These are phyloP conservation scores for Mactromeris polynyma DNA, from an alignment of 2,888 invertebrate genomes.

Conservation along the genomic window DNA sequence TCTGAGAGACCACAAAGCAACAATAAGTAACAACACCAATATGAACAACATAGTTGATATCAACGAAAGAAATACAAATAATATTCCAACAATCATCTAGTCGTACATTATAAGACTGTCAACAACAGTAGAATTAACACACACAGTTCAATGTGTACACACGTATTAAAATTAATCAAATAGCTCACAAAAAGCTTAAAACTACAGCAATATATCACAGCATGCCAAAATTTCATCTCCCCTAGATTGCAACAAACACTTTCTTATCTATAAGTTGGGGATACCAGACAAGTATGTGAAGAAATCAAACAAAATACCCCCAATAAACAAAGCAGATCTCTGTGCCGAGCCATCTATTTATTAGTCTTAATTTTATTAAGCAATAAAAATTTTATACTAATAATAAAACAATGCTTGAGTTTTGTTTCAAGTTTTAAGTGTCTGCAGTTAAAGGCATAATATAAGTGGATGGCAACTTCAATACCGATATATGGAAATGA, in stretches of 20 bases:
- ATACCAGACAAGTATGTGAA: background rate
- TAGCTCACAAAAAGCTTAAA: background rate
- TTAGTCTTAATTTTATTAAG: conserved; percentile 6
- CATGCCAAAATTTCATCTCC: background rate
- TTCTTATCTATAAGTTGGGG: background rate
- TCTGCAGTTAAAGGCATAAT: no score
- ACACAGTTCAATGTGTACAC: background rate
- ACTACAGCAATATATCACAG: background rate
- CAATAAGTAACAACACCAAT: no score
- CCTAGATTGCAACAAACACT: background rate
- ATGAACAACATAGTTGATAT: no score
- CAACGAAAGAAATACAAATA: no score
- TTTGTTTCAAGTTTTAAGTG: background rate
- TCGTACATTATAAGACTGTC: no score
- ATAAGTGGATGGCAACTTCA: no score
- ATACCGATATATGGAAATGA: no score
- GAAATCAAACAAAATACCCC: background rate
- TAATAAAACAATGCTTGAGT: background rate
- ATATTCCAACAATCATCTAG: no score
- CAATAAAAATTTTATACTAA: background rate
- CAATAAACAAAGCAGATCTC: background rate
- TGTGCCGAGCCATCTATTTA: background rate
- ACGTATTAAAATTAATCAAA: background rate
- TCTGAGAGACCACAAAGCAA: no score
- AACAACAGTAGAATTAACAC: no score